These are phyloP conservation scores for Taurulus bubalis DNA, from an alignment of 2,113 vertebrate genomes.

Conservation along the genomic window DNA sequence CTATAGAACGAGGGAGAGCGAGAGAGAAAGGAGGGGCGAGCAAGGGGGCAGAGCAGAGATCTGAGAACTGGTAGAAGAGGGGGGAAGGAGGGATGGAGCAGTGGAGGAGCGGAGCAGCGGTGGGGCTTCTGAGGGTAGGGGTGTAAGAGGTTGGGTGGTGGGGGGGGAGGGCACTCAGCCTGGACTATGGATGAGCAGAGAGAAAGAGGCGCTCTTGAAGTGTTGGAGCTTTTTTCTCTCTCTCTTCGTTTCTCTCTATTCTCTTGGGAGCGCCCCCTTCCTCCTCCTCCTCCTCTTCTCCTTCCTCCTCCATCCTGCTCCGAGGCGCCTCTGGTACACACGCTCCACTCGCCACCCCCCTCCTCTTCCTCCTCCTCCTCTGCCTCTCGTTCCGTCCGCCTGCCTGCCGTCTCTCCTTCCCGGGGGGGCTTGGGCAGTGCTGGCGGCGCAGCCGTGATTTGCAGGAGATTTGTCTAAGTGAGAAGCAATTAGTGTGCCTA, in stretches of 20 bases:
- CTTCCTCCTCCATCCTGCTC: conserved; percentile 78
- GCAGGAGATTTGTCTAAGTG: conserved; percentile 88
- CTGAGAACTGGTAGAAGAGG: conserved; percentile 63
- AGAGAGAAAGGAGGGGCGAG: conserved; percentile 62
- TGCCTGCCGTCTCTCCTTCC: conserved; percentile 81
- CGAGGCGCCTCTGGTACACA: conserved; percentile 83
- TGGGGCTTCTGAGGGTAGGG: conserved; percentile 71
- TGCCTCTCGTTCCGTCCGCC: conserved; percentile 75
- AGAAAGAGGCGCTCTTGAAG: conserved; percentile 71
- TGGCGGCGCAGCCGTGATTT: conserved; percentile 85
- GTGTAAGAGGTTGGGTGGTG: conserved; percentile 61
- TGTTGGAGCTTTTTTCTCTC: conserved; percentile 63
- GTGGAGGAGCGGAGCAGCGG: conserved; percentile 49
- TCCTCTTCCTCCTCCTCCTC: conserved; percentile 48
- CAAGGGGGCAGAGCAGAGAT: conserved; percentile 76
- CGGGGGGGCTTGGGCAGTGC: conserved; percentile 80
- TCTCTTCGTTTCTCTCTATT: conserved; percentile 63
- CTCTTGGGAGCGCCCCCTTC: conserved; percentile 72
- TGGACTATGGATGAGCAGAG: conserved; percentile 73
- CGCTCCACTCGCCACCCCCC: conserved; percentile 72
- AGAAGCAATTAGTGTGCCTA: conserved; percentile 87
- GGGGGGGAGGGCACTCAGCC: conserved; percentile 62
- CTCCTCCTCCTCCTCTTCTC: conserved; percentile 35
- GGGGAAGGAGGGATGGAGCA: conserved; percentile 22
- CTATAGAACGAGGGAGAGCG: conserved; percentile 66